Percentiles rank a stretch among this genome's conserved stretches.
Evolutionary conservation across 2,888 invertebrate genomes (phyloP).

Genomic region (Cataglyphis rosenhaueri): DNA sequence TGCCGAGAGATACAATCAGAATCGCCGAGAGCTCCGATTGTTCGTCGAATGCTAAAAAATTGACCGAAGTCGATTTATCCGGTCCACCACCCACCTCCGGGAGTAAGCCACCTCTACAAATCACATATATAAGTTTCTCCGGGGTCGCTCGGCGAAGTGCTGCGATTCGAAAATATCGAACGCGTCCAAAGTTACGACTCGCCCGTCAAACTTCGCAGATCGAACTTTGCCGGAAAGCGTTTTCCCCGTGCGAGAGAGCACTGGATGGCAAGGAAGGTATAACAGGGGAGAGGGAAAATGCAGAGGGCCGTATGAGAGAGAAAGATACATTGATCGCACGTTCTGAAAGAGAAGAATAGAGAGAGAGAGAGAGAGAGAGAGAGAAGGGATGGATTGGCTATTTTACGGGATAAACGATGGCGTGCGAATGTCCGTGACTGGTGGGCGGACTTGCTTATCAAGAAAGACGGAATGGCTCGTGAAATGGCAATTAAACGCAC

Average conservation of each 20-base stretch:
- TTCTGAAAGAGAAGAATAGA: not conserved
- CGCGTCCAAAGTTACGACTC: conserved; percentile 70
- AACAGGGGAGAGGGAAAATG: not conserved
- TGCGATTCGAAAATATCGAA: conserved; percentile 74
- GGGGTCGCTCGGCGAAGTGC: conserved; percentile 42
- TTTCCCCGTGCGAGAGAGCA: not conserved
- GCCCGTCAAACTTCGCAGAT: conserved; percentile 72
- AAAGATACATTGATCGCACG: not conserved
- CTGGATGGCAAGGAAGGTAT: not conserved
- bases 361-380: conserved; percentile 6
- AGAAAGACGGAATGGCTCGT: conserved; percentile 60
- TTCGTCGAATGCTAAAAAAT: conserved; percentile 65
- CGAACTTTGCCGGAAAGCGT: conserved; percentile 65
- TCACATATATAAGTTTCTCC: conserved; percentile 70
- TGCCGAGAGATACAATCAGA: conserved; percentile 16
- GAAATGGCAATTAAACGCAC: conserved; percentile 68
- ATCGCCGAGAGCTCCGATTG: conserved; percentile 50
- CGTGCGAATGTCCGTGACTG: conserved; percentile 55
- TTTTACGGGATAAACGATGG: conserved; percentile 49
- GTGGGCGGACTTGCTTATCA: conserved; percentile 57
- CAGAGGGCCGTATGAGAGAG: not conserved
- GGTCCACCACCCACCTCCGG: conserved; percentile 18
- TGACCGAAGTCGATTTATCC: conserved; percentile 66
- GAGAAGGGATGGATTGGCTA: not conserved
- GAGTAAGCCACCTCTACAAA: conserved; percentile 59